Conservation (phyloP, 2,113 vertebrate genomes). For the Lethenteron reissneri region DNA sequence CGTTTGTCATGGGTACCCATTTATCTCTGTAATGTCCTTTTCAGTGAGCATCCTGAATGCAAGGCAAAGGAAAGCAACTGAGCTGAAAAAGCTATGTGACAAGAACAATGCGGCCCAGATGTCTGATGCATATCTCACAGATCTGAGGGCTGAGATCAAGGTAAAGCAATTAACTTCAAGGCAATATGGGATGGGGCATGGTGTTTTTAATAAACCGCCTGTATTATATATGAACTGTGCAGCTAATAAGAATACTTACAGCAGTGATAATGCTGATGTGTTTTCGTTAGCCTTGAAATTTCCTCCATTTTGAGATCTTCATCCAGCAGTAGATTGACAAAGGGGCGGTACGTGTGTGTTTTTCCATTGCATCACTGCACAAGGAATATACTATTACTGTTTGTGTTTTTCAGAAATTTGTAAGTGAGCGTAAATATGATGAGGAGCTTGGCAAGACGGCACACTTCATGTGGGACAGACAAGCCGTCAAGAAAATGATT, state of each 20-base stretch:
- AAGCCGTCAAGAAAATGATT: background rate
- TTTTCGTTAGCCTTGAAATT: too few species aligned
- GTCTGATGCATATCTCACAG: slow-evolving; percentile 36
- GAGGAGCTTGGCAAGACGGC: slow-evolving; percentile 39
- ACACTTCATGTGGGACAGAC: slow-evolving; percentile 34
- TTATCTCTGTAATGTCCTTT: too few species aligned
- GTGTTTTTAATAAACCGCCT: too few species aligned
- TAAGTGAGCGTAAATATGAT: slow-evolving; percentile 42
- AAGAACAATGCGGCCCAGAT: slow-evolving; percentile 28
- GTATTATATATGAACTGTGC: too few species aligned
- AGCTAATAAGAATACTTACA: too few species aligned
- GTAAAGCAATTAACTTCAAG: slow-evolving; percentile 9
- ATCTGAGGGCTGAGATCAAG: slow-evolving; percentile 48
- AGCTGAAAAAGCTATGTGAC: slow-evolving; percentile 36
- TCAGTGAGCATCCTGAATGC: slow-evolving; percentile 41
- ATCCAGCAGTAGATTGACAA: too few species aligned
- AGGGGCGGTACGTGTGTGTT: too few species aligned
- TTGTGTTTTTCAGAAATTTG: slow-evolving; percentile 29
- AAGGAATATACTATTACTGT: background rate
- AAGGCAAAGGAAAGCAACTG: slow-evolving; percentile 40
- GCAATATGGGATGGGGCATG: too few species aligned
- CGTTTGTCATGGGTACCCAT: too few species aligned
- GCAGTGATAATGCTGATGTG: too few species aligned
- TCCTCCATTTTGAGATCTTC: too few species aligned
- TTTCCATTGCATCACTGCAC: too few species aligned